phyloP scores from a whole-genome alignment of 2,797 vertebrate species.

The Xenopus petersii region DNA sequence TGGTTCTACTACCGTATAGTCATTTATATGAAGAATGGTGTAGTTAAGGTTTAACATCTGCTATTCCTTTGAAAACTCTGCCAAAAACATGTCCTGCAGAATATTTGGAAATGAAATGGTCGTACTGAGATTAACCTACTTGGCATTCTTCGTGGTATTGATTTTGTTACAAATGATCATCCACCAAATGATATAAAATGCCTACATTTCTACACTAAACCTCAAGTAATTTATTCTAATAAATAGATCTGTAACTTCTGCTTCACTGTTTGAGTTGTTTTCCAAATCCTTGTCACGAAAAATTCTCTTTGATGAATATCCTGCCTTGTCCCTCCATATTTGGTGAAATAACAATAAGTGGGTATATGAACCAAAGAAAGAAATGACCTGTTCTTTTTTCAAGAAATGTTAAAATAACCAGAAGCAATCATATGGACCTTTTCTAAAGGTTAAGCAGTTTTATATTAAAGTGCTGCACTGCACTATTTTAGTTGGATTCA shows the following conservation, averaged over 20 bases:
- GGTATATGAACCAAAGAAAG: too few species aligned
- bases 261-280: too few species aligned
- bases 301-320: too few species aligned
- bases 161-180: slow-evolving; percentile 13
- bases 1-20: slow-evolving; percentile 16
- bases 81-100: slow-evolving; percentile 14
- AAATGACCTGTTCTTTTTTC: slow-evolving; percentile 29
- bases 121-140: slow-evolving; percentile 13
- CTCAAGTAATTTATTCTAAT: too few species aligned
- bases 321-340: slow-evolving; percentile 5
- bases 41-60: slow-evolving; percentile 25
- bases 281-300: too few species aligned
- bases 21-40: slow-evolving; percentile 33
- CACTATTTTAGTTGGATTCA: slow-evolving; percentile 39
- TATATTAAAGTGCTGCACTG: slow-evolving; percentile 25
- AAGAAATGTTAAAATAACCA: slow-evolving; percentile 17
- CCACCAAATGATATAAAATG: too few species aligned
- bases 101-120: neutral
- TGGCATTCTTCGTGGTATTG: neutral
- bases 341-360: neutral
- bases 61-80: slow-evolving; percentile 25
- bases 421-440: slow-evolving; percentile 20
- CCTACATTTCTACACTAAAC: too few species aligned
- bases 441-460: slow-evolving; percentile 43
- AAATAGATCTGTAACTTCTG: too few species aligned